A percentile compares a stretch with the other conserved stretches of the same genome.
These are phyloP conservation scores for Drosophila dives DNA, from an alignment of 2,888 invertebrate genomes.

Conservation along the genomic window DNA sequence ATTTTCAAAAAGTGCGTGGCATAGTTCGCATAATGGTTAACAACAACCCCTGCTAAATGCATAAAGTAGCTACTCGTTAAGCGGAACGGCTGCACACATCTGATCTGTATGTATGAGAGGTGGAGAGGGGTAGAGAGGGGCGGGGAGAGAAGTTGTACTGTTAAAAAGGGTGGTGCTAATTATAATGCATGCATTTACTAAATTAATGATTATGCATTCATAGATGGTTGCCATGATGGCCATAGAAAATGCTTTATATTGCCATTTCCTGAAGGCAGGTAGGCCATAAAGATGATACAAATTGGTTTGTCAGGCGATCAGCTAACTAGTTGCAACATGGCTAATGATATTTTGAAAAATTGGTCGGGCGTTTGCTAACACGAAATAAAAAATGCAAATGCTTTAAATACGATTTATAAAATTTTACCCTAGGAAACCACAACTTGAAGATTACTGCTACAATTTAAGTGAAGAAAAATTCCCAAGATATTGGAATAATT, in stretches of 20 bases:
- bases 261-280: constrained; percentile 15
- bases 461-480: not conserved
- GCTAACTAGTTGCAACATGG: not conserved
- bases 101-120: constrained; percentile 14
- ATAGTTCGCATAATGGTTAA: constrained; percentile 50
- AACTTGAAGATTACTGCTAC: not conserved
- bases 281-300: constrained; percentile 1
- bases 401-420: not conserved
- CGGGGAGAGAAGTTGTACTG: constrained; percentile 6
- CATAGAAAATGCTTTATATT: constrained; percentile 19
- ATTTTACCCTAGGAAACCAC: not conserved
- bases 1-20: constrained; percentile 73
- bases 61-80: constrained; percentile 36
- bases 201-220: constrained; percentile 58
- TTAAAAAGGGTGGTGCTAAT: constrained; percentile 68
- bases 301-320: constrained; percentile 1
- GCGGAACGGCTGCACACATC: constrained; percentile 64
- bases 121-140: constrained; percentile 10
- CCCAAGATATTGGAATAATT: not conserved
- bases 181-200: constrained; percentile 69
- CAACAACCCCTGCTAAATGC: constrained; percentile 56
- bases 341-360: not conserved
- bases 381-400: not conserved
- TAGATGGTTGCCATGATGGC: constrained; percentile 11
- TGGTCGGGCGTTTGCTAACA: not conserved